Conservation (phyloP, 2,888 invertebrate species). For the Spicauda simplicius region DNA sequence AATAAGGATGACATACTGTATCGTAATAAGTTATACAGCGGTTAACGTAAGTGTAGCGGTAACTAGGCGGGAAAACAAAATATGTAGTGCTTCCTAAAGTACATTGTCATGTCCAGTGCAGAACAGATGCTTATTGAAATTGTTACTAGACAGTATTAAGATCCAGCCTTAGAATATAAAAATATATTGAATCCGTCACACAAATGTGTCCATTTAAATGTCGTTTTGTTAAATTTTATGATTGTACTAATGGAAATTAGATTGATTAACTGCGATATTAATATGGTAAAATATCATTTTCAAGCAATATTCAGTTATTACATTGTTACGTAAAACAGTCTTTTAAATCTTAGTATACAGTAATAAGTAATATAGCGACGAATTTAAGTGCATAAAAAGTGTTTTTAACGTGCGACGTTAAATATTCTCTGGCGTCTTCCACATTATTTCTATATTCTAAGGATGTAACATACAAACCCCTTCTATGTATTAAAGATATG, state of each 20-base stretch:
- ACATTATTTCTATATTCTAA: conserved; percentile 4
- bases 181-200: conserved; percentile 37
- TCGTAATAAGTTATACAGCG: no score
- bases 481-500: conserved; percentile 23
- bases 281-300: no score
- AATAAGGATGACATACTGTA: no score
- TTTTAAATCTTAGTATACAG: no score
- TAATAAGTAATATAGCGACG: no score
- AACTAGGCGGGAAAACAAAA: conserved; percentile 3
- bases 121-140: conserved; percentile 15
- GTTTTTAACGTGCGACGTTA: not conserved
- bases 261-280: no score
- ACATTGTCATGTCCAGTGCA: conserved; percentile 23
- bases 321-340: no score
- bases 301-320: no score
- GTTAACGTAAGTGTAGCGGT: conserved; percentile 7
- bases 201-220: not conserved
- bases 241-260: no score
- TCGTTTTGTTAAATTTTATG: no score
- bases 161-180: conserved; percentile 43
- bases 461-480: conserved; percentile 22
- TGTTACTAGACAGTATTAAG: conserved; percentile 55
- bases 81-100: conserved; percentile 25
- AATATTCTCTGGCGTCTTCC: not conserved
- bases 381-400: not conserved